These are phyloP conservation scores for Eleutherodactylus coqui DNA, from an alignment of 2,797 vertebrate species.

Conservation along the genomic window DNA sequence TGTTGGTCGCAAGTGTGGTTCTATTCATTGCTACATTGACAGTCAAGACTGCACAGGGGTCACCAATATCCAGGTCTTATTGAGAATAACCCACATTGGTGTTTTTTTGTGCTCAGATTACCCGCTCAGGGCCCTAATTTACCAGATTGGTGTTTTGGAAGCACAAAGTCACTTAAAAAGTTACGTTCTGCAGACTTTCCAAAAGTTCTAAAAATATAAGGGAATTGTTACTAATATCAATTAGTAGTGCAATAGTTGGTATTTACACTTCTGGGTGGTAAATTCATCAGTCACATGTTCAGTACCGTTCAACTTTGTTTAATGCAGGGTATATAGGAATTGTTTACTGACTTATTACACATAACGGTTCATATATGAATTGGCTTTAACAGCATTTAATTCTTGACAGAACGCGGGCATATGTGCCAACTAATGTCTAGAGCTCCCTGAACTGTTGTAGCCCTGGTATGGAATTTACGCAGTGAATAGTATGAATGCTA, in stretches of 20 bases:
- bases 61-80: conserved; percentile 2
- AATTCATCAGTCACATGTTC: background rate
- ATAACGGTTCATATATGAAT: background rate
- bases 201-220: conserved; percentile 7
- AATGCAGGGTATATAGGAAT: background rate
- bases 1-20: background rate
- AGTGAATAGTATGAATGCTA: conserved; percentile 3
- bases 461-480: background rate
- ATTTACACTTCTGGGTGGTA: conserved; percentile 1
- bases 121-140: conserved; percentile 10
- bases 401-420: background rate
- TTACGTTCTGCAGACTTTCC: background rate
- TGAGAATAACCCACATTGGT: conserved; percentile 22
- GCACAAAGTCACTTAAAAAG: background rate
- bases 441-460: background rate
- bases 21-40: conserved; percentile 1
- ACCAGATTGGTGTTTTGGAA: background rate
- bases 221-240: conserved; percentile 10
- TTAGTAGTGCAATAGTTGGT: conserved; percentile 32
- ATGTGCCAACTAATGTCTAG: background rate
- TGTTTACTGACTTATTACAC: background rate
- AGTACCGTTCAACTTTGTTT: background rate
- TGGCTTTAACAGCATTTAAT: background rate
- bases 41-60: background rate
- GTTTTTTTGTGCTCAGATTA: conserved; percentile 28